Evolutionary conservation across 2,888 invertebrate genomes (phyloP), one percentile per base, ranked within the genome.

Genomic region (Noctua janthe): DNA sequence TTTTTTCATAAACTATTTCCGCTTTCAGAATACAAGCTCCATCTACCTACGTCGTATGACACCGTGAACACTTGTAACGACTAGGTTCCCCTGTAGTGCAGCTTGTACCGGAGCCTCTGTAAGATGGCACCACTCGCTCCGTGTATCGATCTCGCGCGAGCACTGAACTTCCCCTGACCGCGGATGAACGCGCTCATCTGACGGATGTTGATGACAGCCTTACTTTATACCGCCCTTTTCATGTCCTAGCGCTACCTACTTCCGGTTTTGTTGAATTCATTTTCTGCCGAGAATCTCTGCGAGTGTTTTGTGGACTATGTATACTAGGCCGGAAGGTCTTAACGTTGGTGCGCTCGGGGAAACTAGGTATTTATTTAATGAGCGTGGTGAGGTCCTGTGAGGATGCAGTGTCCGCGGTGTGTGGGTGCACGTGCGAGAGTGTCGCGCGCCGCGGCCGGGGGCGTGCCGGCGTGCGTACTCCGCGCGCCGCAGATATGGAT

Each of bases 401-500:
- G 56, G 71, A 82, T 79, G 82, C 73, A 47, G 85, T 70, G 79
- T 56, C 67, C 43, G 43, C 23, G 43, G 75, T 43, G 81, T 23
- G 54, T 78, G 74, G 62, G 79, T 79, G 80, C 81, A 87, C 88
- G 84, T 85, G 84, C 82, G 81, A 64, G 81, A 76, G 81, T 76
- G 73, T 84, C 74, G 86, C 83, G 86, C 83, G 82, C 75, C 81
- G 82, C 74, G 67, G 82, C 83, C 91, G 92, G 92, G 93, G 92
- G 93, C 92, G 92, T 91, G 92, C 90, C 92, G 91, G 87, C 89
- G 92, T 89, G 91, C 91, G 88, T 87, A 89, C 90, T 91, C 89
- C 93, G 91, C 91, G 92, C 93, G 93, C 93, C 93, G 92, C 93
- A 92, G 95, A 94, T 95, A 95, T 96, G 95, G 95, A 96, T 96